These are phyloP conservation scores for Drosophila kanapiae DNA, from an alignment of 1,140 invertebrate species.

Conservation along the genomic window DNA sequence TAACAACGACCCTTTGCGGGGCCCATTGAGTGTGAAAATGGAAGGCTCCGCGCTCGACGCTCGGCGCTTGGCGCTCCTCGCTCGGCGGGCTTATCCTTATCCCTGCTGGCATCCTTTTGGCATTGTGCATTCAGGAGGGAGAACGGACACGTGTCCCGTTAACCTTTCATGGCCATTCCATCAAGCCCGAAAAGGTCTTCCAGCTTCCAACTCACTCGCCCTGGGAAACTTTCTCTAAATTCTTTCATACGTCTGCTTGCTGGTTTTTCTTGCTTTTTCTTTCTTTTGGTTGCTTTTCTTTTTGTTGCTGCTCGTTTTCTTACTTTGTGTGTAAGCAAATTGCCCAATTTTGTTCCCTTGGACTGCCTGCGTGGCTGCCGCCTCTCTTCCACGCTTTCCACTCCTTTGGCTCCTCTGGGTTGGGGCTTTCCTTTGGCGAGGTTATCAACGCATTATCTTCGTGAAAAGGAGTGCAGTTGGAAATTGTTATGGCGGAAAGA, in stretches of 20 bases:
- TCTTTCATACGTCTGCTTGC: constrained; percentile 48
- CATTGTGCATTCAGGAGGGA: constrained; percentile 46
- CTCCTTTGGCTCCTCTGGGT: constrained; percentile 10
- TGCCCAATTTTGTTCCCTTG: constrained; percentile 70
- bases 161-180: constrained; percentile 70
- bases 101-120: constrained; percentile 21
- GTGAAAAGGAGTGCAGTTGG: constrained; percentile 81
- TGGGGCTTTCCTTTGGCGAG: constrained; percentile 33
- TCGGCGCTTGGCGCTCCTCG: background rate
- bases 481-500: constrained; percentile 70
- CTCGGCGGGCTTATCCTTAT: constrained; percentile 21
- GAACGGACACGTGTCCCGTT: constrained; percentile 69
- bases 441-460: constrained; percentile 80
- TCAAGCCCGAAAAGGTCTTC: constrained; percentile 54
- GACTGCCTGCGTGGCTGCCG: background rate
- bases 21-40: constrained; percentile 46
- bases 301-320: constrained; percentile 54
- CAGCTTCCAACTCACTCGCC: constrained; percentile 14
- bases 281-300: background rate
- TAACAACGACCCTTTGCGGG: constrained; percentile 17
- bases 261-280: constrained; percentile 22
- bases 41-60: constrained; percentile 10
- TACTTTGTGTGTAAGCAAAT: constrained; percentile 79
- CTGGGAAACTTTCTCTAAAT: constrained; percentile 48
- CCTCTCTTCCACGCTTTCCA: constrained; percentile 17